phyloP scores from a whole-genome alignment of 2,797 vertebrate genomes.

The Rhynchonycteris naso region DNA sequence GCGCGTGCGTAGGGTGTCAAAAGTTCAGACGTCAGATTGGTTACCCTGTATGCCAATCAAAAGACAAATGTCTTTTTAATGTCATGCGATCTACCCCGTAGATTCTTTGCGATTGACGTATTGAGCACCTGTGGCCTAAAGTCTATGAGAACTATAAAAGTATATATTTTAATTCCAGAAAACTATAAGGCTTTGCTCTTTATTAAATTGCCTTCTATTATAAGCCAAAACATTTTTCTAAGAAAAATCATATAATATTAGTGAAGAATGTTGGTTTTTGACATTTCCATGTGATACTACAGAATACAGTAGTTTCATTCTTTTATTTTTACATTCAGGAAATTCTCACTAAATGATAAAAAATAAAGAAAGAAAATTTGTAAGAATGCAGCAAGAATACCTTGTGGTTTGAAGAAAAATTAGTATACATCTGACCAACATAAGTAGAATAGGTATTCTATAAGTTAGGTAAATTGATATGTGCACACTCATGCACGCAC shows the following conservation, averaged over 20 bases:
- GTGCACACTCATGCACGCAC: too few species aligned
- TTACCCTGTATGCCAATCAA: too few species aligned
- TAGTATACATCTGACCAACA: background rate
- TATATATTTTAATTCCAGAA: background rate
- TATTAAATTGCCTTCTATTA: background rate
- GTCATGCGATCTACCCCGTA: too few species aligned
- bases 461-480: background rate
- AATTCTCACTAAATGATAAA: conserved; percentile 6
- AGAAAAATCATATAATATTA: background rate
- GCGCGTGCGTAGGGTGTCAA: too few species aligned
- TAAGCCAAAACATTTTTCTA: background rate
- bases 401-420: background rate
- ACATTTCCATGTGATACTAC: background rate
- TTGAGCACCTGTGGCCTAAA: background rate
- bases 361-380: background rate
- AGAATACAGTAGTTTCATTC: background rate
- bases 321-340: background rate
- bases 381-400: background rate
- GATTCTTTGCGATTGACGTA: too few species aligned
- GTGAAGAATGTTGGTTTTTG: background rate
- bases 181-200: background rate
- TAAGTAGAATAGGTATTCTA: background rate
- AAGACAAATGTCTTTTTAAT: too few species aligned
- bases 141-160: background rate
- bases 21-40: too few species aligned